Percentiles rank a stretch among this genome's conserved stretches.
phyloP scores from a whole-genome alignment of 1,140 invertebrate genomes.

The Pseudomyrmex sp. region DNA sequence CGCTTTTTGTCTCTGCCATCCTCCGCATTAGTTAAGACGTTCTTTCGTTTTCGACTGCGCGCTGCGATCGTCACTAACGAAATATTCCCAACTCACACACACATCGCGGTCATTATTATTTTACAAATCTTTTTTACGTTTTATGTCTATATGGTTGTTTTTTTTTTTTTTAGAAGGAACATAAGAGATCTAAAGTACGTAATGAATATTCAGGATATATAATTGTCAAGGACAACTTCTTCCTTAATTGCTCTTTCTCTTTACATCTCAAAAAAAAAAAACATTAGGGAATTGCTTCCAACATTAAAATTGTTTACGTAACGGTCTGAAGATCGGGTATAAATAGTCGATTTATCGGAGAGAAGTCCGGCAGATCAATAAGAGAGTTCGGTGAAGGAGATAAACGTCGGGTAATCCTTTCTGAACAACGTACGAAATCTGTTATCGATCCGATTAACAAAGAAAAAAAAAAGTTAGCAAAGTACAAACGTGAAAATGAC shows the following conservation, averaged over 20 bases:
- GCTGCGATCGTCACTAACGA: not conserved
- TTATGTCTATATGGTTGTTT: not conserved
- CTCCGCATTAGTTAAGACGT: conserved; percentile 58
- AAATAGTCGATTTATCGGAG: conserved; percentile 11
- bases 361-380: not conserved
- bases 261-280: not conserved
- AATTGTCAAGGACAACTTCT: conserved; percentile 8
- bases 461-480: not conserved
- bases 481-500: conserved; percentile 12
- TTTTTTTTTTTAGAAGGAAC: not conserved
- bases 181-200: not conserved
- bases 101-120: not conserved
- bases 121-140: no score
- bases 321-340: conserved; percentile 12
- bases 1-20: conserved; percentile 61
- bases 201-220: conserved; percentile 15
- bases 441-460: not conserved
- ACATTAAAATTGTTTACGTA: not conserved
- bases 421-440: conserved; percentile 1
- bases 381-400: not conserved
- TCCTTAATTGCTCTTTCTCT: not conserved
- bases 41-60: not conserved
- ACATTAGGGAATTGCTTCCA: not conserved
- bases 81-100: not conserved
- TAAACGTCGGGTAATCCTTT: not conserved